Evolutionary conservation across 1,140 invertebrate species (phyloP).

Genomic region (Lepidurus couesii): DNA sequence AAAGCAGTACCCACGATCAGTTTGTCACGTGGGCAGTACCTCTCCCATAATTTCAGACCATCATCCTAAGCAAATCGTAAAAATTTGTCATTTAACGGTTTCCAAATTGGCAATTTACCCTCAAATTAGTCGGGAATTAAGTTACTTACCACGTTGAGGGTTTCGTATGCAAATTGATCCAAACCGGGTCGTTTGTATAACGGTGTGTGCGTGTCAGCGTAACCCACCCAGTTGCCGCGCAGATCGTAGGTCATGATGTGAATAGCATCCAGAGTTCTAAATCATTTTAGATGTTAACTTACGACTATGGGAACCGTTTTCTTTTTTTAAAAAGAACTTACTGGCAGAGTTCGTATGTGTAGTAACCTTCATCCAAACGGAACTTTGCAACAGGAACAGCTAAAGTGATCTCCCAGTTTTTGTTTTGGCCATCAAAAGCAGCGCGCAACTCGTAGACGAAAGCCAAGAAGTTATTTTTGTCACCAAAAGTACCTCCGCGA

Average conservation of each 20-base stretch:
- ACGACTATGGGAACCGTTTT: not conserved
- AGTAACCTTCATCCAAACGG: constrained; percentile 75
- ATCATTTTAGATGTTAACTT: constrained; percentile 19
- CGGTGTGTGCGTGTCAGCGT: constrained; percentile 79
- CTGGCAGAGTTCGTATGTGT: constrained; percentile 80
- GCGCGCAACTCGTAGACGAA: constrained; percentile 72
- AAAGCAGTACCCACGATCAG: constrained; percentile 80
- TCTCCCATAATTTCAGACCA: constrained; percentile 74
- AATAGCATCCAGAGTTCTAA: constrained; percentile 60
- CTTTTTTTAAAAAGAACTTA: constrained; percentile 47
- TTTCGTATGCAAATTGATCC: constrained; percentile 81
- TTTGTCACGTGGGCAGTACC: constrained; percentile 76
- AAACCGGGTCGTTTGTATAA: constrained; percentile 68
- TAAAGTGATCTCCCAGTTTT: constrained; percentile 79
- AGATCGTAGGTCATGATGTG: constrained; percentile 89
- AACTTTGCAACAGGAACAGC: constrained; percentile 80
- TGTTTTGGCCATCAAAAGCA: constrained; percentile 65
- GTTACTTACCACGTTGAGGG: constrained; percentile 71
- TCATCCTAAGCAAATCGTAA: constrained; percentile 59
- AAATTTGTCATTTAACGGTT: not conserved
- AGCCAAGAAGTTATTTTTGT: constrained; percentile 60
- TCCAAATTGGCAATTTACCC: not conserved
- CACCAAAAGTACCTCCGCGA: constrained; percentile 71
- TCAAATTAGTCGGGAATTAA: not conserved
- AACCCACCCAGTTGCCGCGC: constrained; percentile 84